phyloP scores from a whole-genome alignment of 2,888 invertebrate species.

The Hipparchia semele region DNA sequence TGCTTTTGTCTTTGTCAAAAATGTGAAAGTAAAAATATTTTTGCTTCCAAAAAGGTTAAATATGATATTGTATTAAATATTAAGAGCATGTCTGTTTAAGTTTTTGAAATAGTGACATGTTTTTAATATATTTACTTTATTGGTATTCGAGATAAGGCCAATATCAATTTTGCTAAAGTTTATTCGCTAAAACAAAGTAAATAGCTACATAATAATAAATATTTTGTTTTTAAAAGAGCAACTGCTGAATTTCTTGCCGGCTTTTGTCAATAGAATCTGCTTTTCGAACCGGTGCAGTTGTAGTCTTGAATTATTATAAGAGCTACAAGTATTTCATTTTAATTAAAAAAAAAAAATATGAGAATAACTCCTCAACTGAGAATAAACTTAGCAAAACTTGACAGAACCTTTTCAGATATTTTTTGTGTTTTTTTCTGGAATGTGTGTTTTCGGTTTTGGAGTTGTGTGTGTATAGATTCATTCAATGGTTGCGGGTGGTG shows the following conservation, averaged over 20 bases:
- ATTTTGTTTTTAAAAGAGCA: no score
- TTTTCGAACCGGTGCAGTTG: no score
- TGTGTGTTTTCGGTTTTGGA: conserved; percentile 12
- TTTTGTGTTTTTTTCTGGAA: conserved; percentile 18
- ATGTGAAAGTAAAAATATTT: not conserved
- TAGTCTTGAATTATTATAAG: no score
- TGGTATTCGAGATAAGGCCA: not conserved
- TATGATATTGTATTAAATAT: not conserved
- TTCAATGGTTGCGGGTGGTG: conserved; percentile 54
- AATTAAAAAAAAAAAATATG: no score
- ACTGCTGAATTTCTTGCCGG: no score
- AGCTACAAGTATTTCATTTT: no score
- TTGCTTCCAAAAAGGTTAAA: not conserved
- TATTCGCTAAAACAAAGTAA: not conserved
- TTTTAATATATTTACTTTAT: not conserved
- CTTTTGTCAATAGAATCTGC: no score
- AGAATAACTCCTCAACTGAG: no score
- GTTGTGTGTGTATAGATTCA: conserved; percentile 50
- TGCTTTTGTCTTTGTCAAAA: not conserved
- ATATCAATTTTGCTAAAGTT: not conserved
- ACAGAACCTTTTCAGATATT: not conserved
- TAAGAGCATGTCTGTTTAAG: conserved; percentile 1
- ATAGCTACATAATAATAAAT: no score
- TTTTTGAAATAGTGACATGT: conserved; percentile 7
- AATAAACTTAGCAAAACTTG: conserved; percentile 1